phyloP scores from a whole-genome alignment of 2,113 vertebrate species.

The Diadophis punctatus region DNA sequence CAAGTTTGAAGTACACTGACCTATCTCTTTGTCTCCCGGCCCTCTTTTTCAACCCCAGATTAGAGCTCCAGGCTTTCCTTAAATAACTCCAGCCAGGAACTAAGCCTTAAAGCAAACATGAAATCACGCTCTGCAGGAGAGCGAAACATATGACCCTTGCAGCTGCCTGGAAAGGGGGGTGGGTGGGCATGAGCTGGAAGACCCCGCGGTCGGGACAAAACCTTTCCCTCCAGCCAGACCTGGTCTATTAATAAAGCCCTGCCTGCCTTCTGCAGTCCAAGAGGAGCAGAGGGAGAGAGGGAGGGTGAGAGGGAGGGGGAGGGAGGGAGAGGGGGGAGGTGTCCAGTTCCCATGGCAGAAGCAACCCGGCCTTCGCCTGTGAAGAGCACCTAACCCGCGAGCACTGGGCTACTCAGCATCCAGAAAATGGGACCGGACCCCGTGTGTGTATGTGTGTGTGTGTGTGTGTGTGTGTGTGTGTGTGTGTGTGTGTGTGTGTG shows the following conservation, averaged over 20 bases:
- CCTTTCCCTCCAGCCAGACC: not conserved
- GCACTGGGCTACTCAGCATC: not conserved
- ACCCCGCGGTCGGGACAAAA: not conserved
- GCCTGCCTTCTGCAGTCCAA: not conserved
- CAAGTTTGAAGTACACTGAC: not conserved
- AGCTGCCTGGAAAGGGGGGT: conserved; percentile 58
- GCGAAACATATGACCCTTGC: conserved; percentile 75
- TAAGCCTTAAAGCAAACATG: conserved; percentile 28
- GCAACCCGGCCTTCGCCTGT: not conserved
- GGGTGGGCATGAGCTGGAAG: not conserved
- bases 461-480: too few species aligned
- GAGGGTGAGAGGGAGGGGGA: rapidly evolving
- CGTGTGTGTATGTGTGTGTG: too few species aligned
- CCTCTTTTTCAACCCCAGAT: not conserved
- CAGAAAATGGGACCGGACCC: too few species aligned
- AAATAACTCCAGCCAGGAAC: conserved; percentile 53
- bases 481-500: too few species aligned
- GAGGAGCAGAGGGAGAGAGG: not conserved
- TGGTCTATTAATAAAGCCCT: conserved; percentile 18
- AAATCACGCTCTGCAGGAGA: conserved; percentile 43
- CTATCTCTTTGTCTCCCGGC: not conserved
- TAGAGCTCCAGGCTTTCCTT: conserved; percentile 60
- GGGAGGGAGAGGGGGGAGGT: too few species aligned
- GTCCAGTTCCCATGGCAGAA: not conserved
- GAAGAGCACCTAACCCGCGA: not conserved